Conservation (phyloP, 2,113 vertebrate species). For the Stegostoma tigrinum region DNA sequence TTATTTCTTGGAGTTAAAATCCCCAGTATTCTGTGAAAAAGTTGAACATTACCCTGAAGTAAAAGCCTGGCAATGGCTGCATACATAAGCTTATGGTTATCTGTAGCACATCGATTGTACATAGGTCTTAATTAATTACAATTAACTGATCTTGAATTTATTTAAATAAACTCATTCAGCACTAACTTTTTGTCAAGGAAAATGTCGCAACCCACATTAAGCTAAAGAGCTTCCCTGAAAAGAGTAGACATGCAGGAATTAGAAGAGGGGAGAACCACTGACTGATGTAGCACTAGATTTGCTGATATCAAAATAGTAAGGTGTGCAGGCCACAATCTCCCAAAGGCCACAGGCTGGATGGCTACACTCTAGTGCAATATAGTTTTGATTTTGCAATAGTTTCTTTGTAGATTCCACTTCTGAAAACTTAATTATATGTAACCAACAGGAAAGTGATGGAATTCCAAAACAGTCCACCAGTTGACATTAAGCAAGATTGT, state of each 20-base stretch:
- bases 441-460: neutral
- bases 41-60: neutral
- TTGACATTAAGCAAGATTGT: neutral
- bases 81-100: neutral
- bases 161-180: neutral
- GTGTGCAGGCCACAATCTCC: neutral
- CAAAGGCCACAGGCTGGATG: neutral
- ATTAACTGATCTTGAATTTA: neutral
- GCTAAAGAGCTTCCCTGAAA: neutral
- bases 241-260: neutral
- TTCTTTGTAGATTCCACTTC: neutral
- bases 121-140: neutral
- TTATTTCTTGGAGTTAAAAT: conserved; percentile 3
- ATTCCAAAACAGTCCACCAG: neutral
- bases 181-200: neutral
- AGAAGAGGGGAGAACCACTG: neutral
- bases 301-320: neutral
- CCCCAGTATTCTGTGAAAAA: conserved; percentile 1
- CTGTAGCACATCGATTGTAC: neutral
- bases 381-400: neutral
- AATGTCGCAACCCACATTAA: neutral
- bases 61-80: neutral
- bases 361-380: neutral
- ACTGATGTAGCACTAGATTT: neutral
- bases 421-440: neutral